phyloP scores from a whole-genome alignment of 1,140 invertebrate genomes.

The Homalodisca vitripennis region DNA sequence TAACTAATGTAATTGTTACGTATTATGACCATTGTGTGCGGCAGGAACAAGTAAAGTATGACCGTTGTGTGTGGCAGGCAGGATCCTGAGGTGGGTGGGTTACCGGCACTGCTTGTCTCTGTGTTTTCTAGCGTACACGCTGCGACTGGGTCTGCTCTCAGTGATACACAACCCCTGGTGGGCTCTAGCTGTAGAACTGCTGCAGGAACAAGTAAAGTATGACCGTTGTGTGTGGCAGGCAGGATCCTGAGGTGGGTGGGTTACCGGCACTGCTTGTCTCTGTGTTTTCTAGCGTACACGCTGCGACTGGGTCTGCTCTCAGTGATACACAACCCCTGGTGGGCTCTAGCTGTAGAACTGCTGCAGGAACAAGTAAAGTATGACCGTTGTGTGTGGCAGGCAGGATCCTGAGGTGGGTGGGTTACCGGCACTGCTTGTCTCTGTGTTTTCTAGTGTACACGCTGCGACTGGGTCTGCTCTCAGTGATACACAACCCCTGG shows the following conservation, averaged over 20 bases:
- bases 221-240: constrained; percentile 51
- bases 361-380: constrained; percentile 78
- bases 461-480: too few relatives aligned
- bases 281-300: constrained; percentile 69
- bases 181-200: constrained; percentile 64
- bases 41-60: too few relatives aligned
- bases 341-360: constrained; percentile 65
- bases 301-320: constrained; percentile 66
- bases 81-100: constrained; percentile 67
- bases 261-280: constrained; percentile 66
- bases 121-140: constrained; percentile 66
- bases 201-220: too few relatives aligned
- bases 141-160: constrained; percentile 66
- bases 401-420: too few relatives aligned
- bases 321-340: constrained; percentile 69
- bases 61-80: constrained; percentile 53
- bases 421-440: too few relatives aligned
- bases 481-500: too few relatives aligned
- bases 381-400: too few relatives aligned
- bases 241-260: constrained; percentile 69
- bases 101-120: constrained; percentile 69
- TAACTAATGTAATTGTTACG: too few relatives aligned
- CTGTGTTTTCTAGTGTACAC: too few relatives aligned
- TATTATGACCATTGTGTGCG: too few relatives aligned
- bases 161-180: constrained; percentile 71